These are phyloP conservation scores for Stenodema calcarata DNA, from an alignment of 2,888 invertebrate species.

Conservation along the genomic window DNA sequence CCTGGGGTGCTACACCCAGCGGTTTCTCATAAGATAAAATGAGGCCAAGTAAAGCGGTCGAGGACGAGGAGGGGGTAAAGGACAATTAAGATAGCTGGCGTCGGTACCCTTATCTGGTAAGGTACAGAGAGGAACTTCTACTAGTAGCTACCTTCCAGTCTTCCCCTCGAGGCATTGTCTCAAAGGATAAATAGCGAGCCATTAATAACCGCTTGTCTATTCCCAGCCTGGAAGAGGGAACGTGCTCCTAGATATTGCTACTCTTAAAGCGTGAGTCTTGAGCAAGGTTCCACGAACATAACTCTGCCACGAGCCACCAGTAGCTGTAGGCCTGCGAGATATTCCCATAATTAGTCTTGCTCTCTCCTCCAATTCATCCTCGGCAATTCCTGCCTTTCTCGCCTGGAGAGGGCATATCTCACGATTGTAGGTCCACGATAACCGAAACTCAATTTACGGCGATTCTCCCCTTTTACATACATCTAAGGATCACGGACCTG, in stretches of 20 bases:
- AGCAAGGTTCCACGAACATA: conserved; percentile 1
- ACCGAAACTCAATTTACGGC: conserved; percentile 6
- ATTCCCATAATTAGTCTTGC: conserved; percentile 18
- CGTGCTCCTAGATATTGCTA: conserved; percentile 45
- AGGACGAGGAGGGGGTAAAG: not conserved
- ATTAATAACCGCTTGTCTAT: conserved; percentile 48
- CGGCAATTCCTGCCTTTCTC: not conserved
- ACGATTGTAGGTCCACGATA: not conserved
- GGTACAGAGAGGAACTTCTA: not conserved
- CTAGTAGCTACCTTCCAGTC: not conserved
- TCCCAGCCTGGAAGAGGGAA: conserved; percentile 15
- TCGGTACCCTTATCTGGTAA: conserved; percentile 34
- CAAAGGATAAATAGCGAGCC: conserved; percentile 44
- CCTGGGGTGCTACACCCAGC: conserved; percentile 23
- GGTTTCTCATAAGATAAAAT: conserved; percentile 43
- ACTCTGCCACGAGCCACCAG: not conserved
- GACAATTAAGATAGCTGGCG: conserved; percentile 52
- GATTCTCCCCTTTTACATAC: not conserved
- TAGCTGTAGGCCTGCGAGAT: not conserved
- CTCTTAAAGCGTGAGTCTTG: conserved; percentile 18
- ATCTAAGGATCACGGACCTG: not conserved
- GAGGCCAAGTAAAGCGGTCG: conserved; percentile 34
- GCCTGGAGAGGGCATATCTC: not conserved
- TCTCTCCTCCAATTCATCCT: not conserved
- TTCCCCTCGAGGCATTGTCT: conserved; percentile 44